Evolutionary conservation across 2,797 vertebrate genomes (phyloP).

Genomic region (Eurystomus glaucurus): DNA sequence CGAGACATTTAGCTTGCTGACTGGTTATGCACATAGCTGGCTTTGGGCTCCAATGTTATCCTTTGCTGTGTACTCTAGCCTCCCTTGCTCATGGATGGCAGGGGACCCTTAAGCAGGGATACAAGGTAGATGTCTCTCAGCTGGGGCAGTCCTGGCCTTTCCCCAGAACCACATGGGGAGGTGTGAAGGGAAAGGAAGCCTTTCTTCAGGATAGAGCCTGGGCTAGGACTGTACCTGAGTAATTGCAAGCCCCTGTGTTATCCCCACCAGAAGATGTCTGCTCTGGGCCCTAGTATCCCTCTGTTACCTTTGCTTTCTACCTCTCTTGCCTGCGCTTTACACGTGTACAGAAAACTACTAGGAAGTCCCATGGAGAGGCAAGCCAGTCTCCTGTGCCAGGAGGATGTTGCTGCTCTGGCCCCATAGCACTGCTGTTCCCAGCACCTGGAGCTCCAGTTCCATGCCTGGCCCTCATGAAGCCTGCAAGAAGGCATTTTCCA

Average conservation of each 20-base stretch:
- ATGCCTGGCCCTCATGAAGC: background rate
- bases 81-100: background rate
- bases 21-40: background rate
- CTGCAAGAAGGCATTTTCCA: background rate
- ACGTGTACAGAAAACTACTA: background rate
- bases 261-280: background rate
- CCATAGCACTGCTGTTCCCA: background rate
- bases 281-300: background rate
- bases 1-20: background rate
- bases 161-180: accelerated
- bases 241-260: background rate
- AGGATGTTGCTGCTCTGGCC: background rate
- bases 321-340: background rate
- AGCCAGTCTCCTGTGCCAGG: accelerated
- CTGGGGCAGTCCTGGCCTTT: background rate
- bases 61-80: background rate
- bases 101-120: background rate
- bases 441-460: background rate
- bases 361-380: background rate
- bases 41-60: background rate
- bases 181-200: background rate
- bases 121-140: background rate
- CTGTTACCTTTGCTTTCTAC: background rate
- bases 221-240: background rate
- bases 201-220: background rate